phyloP scores from a whole-genome alignment of 2,113 vertebrate species.

The Manacus vitellinus region DNA sequence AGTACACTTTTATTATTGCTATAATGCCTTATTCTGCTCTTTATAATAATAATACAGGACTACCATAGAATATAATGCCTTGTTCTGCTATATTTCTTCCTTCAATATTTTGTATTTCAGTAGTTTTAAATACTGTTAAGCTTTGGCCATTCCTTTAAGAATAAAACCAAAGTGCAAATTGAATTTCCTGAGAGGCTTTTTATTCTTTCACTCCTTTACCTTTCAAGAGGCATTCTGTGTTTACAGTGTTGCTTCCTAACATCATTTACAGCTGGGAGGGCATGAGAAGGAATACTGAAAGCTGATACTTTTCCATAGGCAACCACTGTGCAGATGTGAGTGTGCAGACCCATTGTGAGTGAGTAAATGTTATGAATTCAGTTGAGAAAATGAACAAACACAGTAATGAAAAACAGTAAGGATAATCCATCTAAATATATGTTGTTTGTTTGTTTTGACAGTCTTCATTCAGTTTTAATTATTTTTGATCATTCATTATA shows the following conservation, averaged over 20 bases:
- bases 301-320: constrained; percentile 16
- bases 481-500: background rate
- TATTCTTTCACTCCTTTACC: background rate
- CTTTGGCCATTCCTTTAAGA: constrained; percentile 30
- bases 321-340: background rate
- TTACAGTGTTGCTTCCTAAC: constrained; percentile 13
- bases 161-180: background rate
- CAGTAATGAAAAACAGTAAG: background rate
- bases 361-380: constrained; percentile 5
- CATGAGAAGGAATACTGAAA: constrained; percentile 11
- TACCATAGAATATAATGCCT: background rate
- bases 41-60: background rate
- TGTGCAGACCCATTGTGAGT: background rate
- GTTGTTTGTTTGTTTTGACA: background rate
- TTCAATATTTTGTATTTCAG: constrained; percentile 34
- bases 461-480: background rate
- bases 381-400: constrained; percentile 14
- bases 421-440: background rate
- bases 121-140: constrained; percentile 37
- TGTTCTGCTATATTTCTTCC: constrained; percentile 35
- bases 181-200: background rate
- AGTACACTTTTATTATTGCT: background rate
- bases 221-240: background rate
- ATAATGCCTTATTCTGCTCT: background rate
- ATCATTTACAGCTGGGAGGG: constrained; percentile 42